These are phyloP conservation scores for Sylvicapra grimmia DNA, from an alignment of 2,113 vertebrate species.

Conservation along the genomic window DNA sequence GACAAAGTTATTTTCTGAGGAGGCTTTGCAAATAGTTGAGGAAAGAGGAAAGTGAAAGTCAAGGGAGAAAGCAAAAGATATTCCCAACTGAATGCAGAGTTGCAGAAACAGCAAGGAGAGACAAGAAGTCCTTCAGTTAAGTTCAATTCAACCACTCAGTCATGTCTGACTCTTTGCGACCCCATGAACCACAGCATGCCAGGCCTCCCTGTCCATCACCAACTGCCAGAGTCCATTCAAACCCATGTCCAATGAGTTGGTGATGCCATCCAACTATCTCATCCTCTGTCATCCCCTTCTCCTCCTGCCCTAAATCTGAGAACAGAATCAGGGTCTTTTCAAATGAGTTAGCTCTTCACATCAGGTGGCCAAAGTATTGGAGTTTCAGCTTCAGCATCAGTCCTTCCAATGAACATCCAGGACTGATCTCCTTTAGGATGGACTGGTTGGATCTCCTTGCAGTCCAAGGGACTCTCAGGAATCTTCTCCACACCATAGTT, in stretches of 20 bases:
- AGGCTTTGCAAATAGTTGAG: background rate
- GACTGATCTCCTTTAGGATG: background rate
- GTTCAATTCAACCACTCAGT: background rate
- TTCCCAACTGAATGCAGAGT: background rate
- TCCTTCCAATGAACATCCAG: background rate
- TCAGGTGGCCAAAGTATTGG: background rate
- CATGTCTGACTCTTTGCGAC: fast-evolving
- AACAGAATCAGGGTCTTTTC: background rate
- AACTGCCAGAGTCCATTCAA: background rate
- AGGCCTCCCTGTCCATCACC: background rate
- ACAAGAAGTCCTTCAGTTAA: background rate
- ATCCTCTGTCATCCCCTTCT: background rate
- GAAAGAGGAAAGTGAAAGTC: background rate
- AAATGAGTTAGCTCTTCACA: background rate
- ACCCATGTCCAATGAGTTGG: background rate
- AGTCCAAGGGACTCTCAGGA: too few species aligned
- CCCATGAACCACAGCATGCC: fast-evolving
- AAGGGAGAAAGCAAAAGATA: background rate
- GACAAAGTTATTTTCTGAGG: background rate
- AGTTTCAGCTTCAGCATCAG: background rate
- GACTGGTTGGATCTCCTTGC: too few species aligned
- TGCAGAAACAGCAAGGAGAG: background rate
- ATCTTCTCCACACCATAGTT: background rate
- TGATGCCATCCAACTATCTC: background rate
- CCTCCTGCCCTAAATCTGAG: background rate